Base-by-base conservation (phyloP, 1,140 invertebrate species). In the Caerostris extrusa region DNA sequence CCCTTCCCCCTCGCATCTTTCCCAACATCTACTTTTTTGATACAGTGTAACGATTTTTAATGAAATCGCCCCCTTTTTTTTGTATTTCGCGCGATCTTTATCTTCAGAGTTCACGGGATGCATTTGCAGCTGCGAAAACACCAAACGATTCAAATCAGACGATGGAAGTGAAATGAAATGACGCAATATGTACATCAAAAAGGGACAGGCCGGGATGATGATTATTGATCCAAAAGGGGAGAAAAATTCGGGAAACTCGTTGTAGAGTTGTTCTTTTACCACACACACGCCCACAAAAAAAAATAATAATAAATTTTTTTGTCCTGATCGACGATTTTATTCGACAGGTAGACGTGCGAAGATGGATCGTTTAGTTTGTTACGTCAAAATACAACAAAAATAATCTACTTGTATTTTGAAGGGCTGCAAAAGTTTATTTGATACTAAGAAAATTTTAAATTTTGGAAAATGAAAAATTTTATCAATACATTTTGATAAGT, bases 201-300 rank as follows among this genome's bases (percentile, higher is more conserved):
- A 71, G 8, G 69, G 19, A 10, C 61, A 6, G 69, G 81, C 4
- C 12, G 55, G 14, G 17, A n/a, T 83, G 81, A 83, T 83, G 81
- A 83, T 83, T 83, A 83, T 83, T 83, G 81, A 83, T 83, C 81
- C 81, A n/a, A 83, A 83, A 83, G 81, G 53, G 12, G 61, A n/a
- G 61, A 67, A 34, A 81, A 81, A 81, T 10, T 10, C n/a, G 12
- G 81, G 81, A 83, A 56, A 83, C 81, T 34, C 34, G 34, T 34
- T n/a, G 81, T 83, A 83, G 81, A 83, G 81, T 83, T 83, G 81
- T 83, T 83, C 81, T 83, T n/a, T 53, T 19, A 83, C 81, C 53
- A 55, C 53, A 83, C 19, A 34, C 34, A 34, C 34, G 34, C 34
- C 34, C 34, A 34, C 34, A 34, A 34, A 34, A 34, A 34, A 34